These are phyloP conservation scores for Drosophila takahashii DNA, from an alignment of 1,140 invertebrate genomes.

Conservation along the genomic window DNA sequence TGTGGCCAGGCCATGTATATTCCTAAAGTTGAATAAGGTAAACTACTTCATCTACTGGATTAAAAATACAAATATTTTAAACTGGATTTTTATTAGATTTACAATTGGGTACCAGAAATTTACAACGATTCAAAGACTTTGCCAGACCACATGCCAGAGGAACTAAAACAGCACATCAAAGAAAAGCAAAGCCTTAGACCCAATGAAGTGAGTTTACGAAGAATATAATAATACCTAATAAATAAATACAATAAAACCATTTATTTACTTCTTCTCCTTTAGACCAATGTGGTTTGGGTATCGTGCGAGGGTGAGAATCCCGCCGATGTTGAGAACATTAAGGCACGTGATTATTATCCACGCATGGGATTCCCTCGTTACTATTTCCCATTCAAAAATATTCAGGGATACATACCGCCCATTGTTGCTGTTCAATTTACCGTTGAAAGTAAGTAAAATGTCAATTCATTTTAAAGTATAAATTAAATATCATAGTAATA, in stretches of 20 bases:
- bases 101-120: conserved; percentile 91
- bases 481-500: too few species aligned
- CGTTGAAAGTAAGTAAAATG: conserved; percentile 89
- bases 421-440: conserved; percentile 95
- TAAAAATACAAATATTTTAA: neutral
- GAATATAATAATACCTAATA: neutral
- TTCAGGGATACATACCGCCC: conserved; percentile 93
- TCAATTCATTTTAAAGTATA: neutral
- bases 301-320: conserved; percentile 96
- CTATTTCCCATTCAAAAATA: conserved; percentile 93
- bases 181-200: conserved; percentile 80
- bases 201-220: conserved; percentile 65
- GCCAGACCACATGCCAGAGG: conserved; percentile 90
- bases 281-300: conserved; percentile 92
- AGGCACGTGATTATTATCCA: conserved; percentile 92
- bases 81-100: conserved; percentile 87
- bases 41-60: neutral
- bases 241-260: neutral
- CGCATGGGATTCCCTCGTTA: conserved; percentile 90
- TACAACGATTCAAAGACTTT: conserved; percentile 90
- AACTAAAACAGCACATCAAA: conserved; percentile 90
- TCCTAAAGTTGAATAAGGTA: conserved; percentile 92
- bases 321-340: conserved; percentile 95
- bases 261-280: conserved; percentile 38
- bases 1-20: conserved; percentile 91